These are phyloP conservation scores for Aradophagus sp. DNA, from an alignment of 1,140 invertebrate species.

Conservation along the genomic window DNA sequence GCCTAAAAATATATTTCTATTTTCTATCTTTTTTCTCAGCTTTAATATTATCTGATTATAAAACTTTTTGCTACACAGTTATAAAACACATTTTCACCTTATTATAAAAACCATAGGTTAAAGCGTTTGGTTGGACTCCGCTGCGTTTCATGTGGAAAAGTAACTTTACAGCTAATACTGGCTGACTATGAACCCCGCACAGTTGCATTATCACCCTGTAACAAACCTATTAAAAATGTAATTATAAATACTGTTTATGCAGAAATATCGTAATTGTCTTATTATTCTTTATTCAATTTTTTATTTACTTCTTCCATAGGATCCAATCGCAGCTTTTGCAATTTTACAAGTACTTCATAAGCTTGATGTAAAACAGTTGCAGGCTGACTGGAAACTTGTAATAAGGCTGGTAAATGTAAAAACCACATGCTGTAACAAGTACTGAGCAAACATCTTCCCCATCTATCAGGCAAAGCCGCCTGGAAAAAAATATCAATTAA, in stretches of 20 bases:
- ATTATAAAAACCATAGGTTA: conserved; percentile 92
- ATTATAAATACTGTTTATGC: background rate
- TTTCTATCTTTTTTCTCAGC: no score
- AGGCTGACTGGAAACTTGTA: conserved; percentile 77
- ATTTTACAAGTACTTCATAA: conserved; percentile 89
- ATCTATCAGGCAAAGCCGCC: conserved; percentile 82
- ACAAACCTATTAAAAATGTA: conserved; percentile 82
- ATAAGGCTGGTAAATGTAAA: conserved; percentile 84
- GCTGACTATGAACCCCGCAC: conserved; percentile 95
- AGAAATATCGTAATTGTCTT: background rate
- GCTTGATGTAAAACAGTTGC: conserved; percentile 87
- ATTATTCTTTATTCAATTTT: background rate
- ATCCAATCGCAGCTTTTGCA: conserved; percentile 83
- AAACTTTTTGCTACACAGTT: no score
- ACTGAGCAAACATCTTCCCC: conserved; percentile 92
- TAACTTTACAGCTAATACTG: conserved; percentile 95
- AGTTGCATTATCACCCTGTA: conserved; percentile 99
- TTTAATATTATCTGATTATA: no score
- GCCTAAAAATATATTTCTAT: conserved; percentile 72
- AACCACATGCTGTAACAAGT: conserved; percentile 98
- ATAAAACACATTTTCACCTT: no score
- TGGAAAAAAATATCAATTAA: conserved; percentile 36
- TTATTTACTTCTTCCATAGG: conserved; percentile 90
- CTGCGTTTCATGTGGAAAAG: conserved; percentile 96
- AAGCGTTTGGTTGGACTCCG: conserved; percentile 95